Conservation (phyloP, 2,888 invertebrate genomes). For the Amiota communis region DNA sequence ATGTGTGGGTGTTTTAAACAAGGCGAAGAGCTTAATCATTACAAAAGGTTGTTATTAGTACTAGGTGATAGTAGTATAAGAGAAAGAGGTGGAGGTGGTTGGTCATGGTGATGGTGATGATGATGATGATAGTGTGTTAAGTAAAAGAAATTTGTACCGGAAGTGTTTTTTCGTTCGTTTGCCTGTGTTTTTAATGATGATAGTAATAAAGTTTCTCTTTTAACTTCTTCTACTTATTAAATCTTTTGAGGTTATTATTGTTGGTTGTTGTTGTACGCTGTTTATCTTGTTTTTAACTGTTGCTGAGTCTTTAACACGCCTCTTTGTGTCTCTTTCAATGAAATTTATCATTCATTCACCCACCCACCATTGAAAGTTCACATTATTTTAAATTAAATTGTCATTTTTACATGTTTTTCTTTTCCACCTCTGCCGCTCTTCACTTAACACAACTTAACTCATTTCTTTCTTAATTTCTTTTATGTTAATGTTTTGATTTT, state of each 20-base stretch:
- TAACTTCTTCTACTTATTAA: conserved; percentile 1
- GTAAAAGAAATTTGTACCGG: conserved; percentile 52
- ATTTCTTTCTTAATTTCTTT: too few species aligned
- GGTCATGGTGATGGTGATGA: too few species aligned
- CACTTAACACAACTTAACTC: too few species aligned
- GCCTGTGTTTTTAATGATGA: too few species aligned
- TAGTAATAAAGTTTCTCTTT: conserved; percentile 53
- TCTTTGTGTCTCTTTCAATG: conserved; percentile 33
- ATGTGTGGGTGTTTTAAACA: neutral
- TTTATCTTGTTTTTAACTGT: neutral
- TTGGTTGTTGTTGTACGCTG: conserved; percentile 24
- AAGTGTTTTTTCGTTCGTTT: conserved; percentile 48
- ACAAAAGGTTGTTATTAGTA: neutral
- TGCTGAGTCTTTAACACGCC: neutral
- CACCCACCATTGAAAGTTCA: conserved; percentile 56
- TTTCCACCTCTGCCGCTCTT: neutral
- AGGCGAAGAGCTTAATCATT: neutral
- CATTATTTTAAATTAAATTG: conserved; percentile 69
- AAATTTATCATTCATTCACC: conserved; percentile 57
- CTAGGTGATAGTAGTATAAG: too few species aligned
- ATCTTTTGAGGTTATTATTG: neutral
- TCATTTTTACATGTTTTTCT: conserved; percentile 43
- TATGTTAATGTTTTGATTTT: too few species aligned
- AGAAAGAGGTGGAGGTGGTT: too few species aligned
- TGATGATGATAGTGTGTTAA: too few species aligned